Base-by-base conservation (phyloP, 37 sponge, comb jelly and placozoan genomes). In the Haliclona indistincta region DNA sequence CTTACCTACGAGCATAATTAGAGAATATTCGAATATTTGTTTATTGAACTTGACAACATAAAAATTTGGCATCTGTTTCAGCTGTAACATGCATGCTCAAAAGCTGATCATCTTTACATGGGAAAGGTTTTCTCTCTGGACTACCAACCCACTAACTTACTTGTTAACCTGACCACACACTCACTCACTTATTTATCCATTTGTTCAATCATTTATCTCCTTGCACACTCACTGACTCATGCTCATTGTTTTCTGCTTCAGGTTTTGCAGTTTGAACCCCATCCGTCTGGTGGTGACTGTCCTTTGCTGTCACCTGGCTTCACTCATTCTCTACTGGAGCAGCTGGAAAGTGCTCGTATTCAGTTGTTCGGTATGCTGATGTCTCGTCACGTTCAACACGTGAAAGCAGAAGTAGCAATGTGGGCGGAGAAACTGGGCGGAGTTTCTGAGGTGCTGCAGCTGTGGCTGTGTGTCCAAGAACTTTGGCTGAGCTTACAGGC, bases 391-490 rank as follows among this genome's bases (percentile, higher is more conserved):
- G 76, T 96, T 17, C 74, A 62, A 17, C 96, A 89, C 0, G 74
- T 93, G 38, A 85, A 76, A 42, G 89, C 88, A 1, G 93, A 91
- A 56, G 84, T 84, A 26, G 68, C 81, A 37, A 81, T 81, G 60
- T 96, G 96, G 93, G 86, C 93, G 20, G 72, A 55, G 11, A 92
- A 92, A 54, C 84, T 96, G 17, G 76, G 80, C 41, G 73, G 54
- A 43, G 60, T 96, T 17, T 38, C 74, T 0, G 96, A 91, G 44
- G 75, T 92, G 7, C 74, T 96, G 4, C 85, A 79, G 32, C 75
- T 88, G 88, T 96, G 96, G 96, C 70, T 96, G 43, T 37, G 54
- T 11, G 93, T 96, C 3, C 96, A 96, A 63, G 75, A 89, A 55
- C 69, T 85, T 54, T 96, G 96, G 96, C 75, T 79, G 32, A 84